A percentile compares a stretch with the other conserved stretches of the same genome.
Conservation (phyloP, 1,140 invertebrate genomes). For the Aphis craccivora region DNA sequence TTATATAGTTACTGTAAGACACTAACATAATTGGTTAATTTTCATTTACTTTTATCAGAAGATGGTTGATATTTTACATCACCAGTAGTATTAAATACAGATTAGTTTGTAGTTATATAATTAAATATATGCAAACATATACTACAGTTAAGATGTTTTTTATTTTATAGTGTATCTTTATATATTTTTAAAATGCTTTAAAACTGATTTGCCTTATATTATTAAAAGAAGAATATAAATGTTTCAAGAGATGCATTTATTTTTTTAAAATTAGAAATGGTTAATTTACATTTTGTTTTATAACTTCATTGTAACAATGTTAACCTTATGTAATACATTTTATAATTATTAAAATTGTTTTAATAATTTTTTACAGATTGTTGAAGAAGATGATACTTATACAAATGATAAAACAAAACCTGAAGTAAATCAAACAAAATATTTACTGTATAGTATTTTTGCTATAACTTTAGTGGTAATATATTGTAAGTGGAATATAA, state of each 20-base stretch:
- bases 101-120: not conserved
- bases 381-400: conserved; percentile 44
- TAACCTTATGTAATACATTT: not conserved
- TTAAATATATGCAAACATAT: not conserved
- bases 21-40: not conserved
- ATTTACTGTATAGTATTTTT: conserved; percentile 28
- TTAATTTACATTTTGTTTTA: not conserved
- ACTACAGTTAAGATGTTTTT: not conserved
- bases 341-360: not conserved
- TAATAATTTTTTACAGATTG: not conserved
- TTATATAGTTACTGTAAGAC: not conserved
- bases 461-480: not conserved
- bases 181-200: not conserved
- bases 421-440: conserved; percentile 31
- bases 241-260: not conserved
- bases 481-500: conserved; percentile 45
- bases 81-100: not conserved
- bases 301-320: not conserved
- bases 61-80: not conserved
- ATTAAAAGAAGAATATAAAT: not conserved
- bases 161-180: not conserved
- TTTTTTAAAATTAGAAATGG: not conserved
- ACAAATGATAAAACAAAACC: conserved; percentile 18
- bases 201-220: not conserved
- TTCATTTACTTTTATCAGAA: not conserved